phyloP scores from a whole-genome alignment of 2,797 vertebrate genomes.

The Cryptoblepharus egeriae region DNA sequence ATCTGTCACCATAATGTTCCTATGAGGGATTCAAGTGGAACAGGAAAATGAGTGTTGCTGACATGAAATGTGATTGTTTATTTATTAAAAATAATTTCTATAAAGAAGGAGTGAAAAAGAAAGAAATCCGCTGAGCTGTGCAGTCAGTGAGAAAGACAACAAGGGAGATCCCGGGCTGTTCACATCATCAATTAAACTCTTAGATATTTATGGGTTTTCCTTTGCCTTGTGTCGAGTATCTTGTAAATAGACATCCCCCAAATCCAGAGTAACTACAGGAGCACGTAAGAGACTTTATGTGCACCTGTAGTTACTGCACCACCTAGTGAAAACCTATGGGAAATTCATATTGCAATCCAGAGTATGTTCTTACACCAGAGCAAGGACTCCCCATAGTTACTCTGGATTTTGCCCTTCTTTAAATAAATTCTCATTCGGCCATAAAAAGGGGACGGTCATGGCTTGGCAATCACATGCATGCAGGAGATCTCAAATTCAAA shows the following conservation, averaged over 20 bases:
- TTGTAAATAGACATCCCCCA: slow-evolving; percentile 59
- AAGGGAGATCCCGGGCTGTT: slow-evolving; percentile 46
- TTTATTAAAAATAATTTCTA: slow-evolving; percentile 55
- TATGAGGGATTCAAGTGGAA: slow-evolving; percentile 70
- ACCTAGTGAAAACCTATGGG: no score
- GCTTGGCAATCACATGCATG: background rate
- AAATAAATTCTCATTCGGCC: background rate
- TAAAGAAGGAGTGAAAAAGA: slow-evolving; percentile 18
- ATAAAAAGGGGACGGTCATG: no score
- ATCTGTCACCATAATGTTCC: slow-evolving; percentile 75
- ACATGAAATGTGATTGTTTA: slow-evolving; percentile 7
- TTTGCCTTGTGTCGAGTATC: slow-evolving; percentile 27
- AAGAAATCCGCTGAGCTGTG: slow-evolving; percentile 53
- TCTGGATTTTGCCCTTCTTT: no score
- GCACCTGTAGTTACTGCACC: no score
- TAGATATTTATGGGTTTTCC: slow-evolving; percentile 59
- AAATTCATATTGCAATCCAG: no score
- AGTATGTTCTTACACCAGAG: no score
- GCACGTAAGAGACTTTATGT: no score
- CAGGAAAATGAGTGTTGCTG: slow-evolving; percentile 59
- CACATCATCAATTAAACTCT: slow-evolving; percentile 63
- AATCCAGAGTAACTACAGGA: no score
- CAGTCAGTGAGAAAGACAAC: background rate
- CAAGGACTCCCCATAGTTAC: no score
- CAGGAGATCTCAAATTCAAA: no score